phyloP scores from a whole-genome alignment of 1,140 invertebrate species.

The Drosophila murphyi region DNA sequence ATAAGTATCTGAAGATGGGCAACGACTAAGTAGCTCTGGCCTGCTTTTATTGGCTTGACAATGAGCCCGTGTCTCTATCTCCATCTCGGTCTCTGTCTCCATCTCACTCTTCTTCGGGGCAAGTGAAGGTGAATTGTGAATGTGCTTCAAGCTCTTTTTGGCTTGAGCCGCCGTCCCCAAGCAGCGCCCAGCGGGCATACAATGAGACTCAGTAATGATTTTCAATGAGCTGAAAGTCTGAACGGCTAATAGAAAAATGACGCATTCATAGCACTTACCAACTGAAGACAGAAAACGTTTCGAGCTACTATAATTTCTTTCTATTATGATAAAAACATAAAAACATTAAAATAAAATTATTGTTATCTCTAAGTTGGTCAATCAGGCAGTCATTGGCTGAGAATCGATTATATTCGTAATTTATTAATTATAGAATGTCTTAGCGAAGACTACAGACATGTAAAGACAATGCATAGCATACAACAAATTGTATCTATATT shows the following conservation, averaged over 20 bases:
- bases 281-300: no score
- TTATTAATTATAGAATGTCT: no score
- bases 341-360: not conserved
- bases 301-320: no score
- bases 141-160: conserved; percentile 58
- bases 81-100: not conserved
- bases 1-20: conserved; percentile 61
- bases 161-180: conserved; percentile 19
- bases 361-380: no score
- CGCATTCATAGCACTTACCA: not conserved
- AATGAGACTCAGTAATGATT: conserved; percentile 58
- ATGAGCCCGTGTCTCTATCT: conserved; percentile 63
- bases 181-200: conserved; percentile 8
- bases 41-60: conserved; percentile 79
- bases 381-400: no score
- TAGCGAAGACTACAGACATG: no score
- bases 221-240: conserved; percentile 63
- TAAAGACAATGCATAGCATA: no score
- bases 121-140: conserved; percentile 58
- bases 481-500: not conserved
- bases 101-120: not conserved
- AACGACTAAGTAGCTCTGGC: conserved; percentile 27
- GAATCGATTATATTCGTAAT: no score
- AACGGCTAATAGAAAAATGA: conserved; percentile 53
- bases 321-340: not conserved